Conservation (phyloP, 2,113 vertebrate species). For the Isurus oxyrinchus region DNA sequence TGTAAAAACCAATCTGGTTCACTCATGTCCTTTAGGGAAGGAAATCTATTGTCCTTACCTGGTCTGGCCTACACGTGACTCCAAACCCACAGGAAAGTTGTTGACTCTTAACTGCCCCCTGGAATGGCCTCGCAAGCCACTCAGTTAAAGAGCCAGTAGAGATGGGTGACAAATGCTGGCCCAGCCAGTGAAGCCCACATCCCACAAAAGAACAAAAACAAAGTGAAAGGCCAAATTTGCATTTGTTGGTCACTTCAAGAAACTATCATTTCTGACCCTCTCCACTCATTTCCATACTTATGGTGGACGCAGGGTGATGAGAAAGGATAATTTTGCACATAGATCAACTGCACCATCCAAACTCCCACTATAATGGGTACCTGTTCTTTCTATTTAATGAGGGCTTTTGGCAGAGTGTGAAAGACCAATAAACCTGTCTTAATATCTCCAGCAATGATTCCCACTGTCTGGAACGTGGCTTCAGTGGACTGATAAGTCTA, state of each 20-base stretch:
- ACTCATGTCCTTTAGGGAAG: no score
- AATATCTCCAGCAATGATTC: neutral
- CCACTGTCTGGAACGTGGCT: neutral
- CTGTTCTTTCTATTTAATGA: neutral
- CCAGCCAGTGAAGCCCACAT: no score
- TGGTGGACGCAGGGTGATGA: neutral
- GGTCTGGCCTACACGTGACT: no score
- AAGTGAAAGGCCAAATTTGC: neutral
- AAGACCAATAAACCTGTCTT: neutral
- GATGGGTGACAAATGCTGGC: no score
- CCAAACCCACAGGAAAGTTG: no score
- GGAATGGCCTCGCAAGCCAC: no score
- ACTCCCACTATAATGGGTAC: neutral
- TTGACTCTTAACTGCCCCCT: no score
- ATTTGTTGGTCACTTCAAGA: neutral
- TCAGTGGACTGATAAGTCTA: neutral
- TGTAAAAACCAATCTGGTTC: no score
- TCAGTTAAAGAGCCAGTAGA: no score
- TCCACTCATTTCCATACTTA: neutral
- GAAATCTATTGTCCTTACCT: no score
- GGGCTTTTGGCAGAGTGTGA: neutral
- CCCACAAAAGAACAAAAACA: neutral
- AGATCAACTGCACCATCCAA: neutral
- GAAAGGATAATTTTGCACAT: neutral
- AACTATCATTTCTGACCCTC: neutral